Evolutionary conservation across 2,797 vertebrate species (phyloP).

Genomic region (Lithobates sylvaticus): DNA sequence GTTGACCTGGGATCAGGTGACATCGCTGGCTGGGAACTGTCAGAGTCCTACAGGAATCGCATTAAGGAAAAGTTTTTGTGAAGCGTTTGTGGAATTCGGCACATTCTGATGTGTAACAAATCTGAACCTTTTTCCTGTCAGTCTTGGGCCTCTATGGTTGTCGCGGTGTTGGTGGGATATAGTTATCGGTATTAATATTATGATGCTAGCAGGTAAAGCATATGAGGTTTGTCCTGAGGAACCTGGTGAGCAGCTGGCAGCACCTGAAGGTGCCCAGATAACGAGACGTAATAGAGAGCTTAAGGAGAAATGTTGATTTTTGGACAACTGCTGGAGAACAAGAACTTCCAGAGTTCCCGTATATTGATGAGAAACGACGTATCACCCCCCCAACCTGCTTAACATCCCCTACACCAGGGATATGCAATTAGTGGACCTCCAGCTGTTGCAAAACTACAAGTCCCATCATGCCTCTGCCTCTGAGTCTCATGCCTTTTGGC

Average conservation of each 20-base stretch:
- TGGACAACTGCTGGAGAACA: too few species aligned
- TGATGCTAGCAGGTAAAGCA: background rate
- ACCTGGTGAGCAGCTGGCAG: slow-evolving; percentile 5
- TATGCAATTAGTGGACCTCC: too few species aligned
- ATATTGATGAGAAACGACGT: too few species aligned
- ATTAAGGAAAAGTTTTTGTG: background rate
- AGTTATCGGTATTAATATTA: background rate
- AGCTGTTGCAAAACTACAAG: too few species aligned
- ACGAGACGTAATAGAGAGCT: background rate
- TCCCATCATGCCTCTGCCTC: too few species aligned
- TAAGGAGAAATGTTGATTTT: too few species aligned
- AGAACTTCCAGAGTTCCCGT: too few species aligned
- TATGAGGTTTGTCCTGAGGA: background rate
- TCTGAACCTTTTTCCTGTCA: background rate
- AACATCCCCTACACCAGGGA: too few species aligned
- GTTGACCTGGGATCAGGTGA: background rate
- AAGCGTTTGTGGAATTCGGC: background rate
- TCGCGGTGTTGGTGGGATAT: background rate
- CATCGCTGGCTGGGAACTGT: background rate
- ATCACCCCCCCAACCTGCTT: too few species aligned
- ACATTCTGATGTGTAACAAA: background rate
- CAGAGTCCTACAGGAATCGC: background rate
- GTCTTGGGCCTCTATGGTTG: background rate
- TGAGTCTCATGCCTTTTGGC: too few species aligned
- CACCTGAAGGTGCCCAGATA: background rate